phyloP scores from a whole-genome alignment of 2,888 invertebrate species.

The Stenurella melanura region DNA sequence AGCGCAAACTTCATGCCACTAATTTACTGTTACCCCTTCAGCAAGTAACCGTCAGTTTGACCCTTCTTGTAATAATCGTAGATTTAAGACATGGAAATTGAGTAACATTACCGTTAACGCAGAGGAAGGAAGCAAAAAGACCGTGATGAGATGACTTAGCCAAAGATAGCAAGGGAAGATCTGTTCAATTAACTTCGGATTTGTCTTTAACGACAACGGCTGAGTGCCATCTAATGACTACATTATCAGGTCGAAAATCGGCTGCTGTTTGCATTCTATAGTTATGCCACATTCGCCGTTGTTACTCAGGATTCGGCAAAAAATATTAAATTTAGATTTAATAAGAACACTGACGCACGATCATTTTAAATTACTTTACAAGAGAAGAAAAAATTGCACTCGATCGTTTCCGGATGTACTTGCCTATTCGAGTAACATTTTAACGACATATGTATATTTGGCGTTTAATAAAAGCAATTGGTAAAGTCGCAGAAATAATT shows the following conservation, averaged over 20 bases:
- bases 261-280: constrained; percentile 3
- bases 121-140: constrained; percentile 18
- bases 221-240: constrained; percentile 14
- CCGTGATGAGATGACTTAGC: not conserved
- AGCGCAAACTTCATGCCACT: not conserved
- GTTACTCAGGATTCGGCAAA: too few species aligned
- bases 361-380: too few species aligned
- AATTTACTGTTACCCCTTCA: not conserved
- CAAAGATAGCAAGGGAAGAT: constrained; percentile 21
- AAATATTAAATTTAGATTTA: too few species aligned
- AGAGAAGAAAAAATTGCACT: too few species aligned
- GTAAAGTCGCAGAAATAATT: too few species aligned
- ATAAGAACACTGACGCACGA: too few species aligned
- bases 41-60: not conserved
- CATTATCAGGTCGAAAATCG: constrained; percentile 16
- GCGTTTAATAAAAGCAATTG: too few species aligned
- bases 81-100: constrained; percentile 21
- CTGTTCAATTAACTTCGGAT: constrained; percentile 30
- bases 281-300: not conserved
- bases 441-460: too few species aligned
- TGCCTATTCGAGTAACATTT: too few species aligned
- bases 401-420: too few species aligned
- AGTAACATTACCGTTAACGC: constrained; percentile 28
- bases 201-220: constrained; percentile 20
- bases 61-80: constrained; percentile 16